Base-by-base conservation (phyloP, 2,797 vertebrate genomes). In the Falco novaeseelandiae region DNA sequence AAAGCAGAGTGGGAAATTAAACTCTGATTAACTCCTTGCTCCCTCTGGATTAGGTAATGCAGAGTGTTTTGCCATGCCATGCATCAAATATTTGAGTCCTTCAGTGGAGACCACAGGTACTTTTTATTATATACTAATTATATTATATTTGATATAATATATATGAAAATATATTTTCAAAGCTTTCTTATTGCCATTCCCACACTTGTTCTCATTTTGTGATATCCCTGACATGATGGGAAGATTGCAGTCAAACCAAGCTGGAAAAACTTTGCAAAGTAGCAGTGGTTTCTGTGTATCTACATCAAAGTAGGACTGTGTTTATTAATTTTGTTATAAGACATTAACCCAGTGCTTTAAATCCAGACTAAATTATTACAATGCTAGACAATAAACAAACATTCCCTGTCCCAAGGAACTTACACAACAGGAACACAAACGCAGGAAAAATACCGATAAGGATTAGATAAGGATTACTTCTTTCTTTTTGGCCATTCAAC, bases 311-410 rank as follows among this genome's bases (percentile, higher is more conserved):
- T 73, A 87, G 61, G 26, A 49, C 51, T 77, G 36, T 87, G 67
- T 96, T 97, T 95, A 77, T 96, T 96, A 93, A 94, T 97, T 96
- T 93, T 93, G 10, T 83, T 95, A 91, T 80, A 96, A 91, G 82
- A 89, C 71, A 71, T 95, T 96, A 92, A 21, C 71, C 79, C 93
- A 96, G 94, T 80, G 57, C 40, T 91, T 63, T 89, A 93, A 96
- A 97, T 85, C 67, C 63, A 96, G 91, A 94, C 89, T 93, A 93
- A 96, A 96, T 96, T 94, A 92, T 87, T 93, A 49, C 76, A 91
- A 82, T 92, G 30, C 52, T 92, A 96, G 95, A 96, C 95, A 95
- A 95, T 95, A 92, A 49, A 92, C 87, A 95, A 96, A 96, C 87
- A 96, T 94, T 82, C 71, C 42, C 74, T 96, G 78, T 74, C 87